These are phyloP conservation scores for Enteromius unitaeniatus DNA, from an alignment of 2,797 vertebrate genomes.

Conservation along the genomic window DNA sequence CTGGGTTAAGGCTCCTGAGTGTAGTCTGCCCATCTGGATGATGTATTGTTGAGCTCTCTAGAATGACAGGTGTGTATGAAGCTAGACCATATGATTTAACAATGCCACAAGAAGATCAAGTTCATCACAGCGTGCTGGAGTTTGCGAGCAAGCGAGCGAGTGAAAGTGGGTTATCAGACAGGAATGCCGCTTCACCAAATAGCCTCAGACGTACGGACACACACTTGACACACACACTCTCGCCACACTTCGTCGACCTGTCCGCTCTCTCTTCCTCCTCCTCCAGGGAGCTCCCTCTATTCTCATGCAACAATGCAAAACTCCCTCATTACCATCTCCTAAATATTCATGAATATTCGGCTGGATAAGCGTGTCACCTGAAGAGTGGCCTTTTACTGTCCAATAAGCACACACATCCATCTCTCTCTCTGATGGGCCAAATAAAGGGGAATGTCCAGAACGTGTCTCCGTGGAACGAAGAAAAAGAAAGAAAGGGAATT, in stretches of 20 bases:
- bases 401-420: constrained; percentile 97
- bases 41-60: constrained; percentile 63
- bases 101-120: constrained; percentile 67
- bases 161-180: constrained; percentile 58
- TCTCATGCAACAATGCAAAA: constrained; percentile 99
- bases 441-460: constrained; percentile 84
- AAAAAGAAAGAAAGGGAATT: constrained; percentile 82
- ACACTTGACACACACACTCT: constrained; percentile 59
- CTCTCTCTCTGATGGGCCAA: constrained; percentile 87
- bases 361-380: constrained; percentile 91
- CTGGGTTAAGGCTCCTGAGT: constrained; percentile 75
- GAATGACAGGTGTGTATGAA: constrained; percentile 70
- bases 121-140: constrained; percentile 58
- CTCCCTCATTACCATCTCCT: constrained; percentile 97
- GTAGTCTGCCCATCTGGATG: constrained; percentile 67
- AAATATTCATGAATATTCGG: constrained; percentile 99
- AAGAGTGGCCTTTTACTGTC: constrained; percentile 97
- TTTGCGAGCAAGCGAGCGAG: constrained; percentile 18
- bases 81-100: constrained; percentile 65
- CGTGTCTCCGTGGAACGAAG: constrained; percentile 75
- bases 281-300: constrained; percentile 73
- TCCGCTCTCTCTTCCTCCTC: constrained; percentile 74
- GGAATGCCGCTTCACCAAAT: constrained; percentile 46
- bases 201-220: constrained; percentile 60
- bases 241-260: constrained; percentile 65